A percentile compares a stretch with the other conserved stretches of the same genome.
These are phyloP conservation scores for Varanus salvator DNA, from an alignment of 2,113 vertebrate species.

Conservation along the genomic window DNA sequence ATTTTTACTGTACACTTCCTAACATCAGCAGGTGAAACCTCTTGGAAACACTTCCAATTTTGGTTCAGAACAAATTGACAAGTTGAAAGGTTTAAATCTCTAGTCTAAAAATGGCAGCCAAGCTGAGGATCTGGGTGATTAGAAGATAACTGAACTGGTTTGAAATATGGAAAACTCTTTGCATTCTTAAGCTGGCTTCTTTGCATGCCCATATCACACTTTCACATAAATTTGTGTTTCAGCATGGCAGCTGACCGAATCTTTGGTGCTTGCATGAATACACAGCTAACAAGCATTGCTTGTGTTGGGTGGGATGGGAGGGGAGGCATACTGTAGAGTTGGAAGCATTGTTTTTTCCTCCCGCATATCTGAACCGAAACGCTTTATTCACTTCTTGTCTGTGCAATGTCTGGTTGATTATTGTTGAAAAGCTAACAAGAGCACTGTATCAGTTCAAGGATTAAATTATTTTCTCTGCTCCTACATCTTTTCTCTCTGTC, in stretches of 20 bases:
- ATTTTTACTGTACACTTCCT: background rate
- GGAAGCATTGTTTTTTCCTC: background rate
- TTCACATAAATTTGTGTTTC: fast-evolving
- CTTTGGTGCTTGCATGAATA: background rate
- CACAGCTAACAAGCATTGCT: background rate
- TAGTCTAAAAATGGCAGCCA: too few species aligned
- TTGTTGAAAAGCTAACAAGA: background rate
- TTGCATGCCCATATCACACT: background rate
- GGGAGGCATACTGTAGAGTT: background rate
- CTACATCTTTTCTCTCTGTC: background rate
- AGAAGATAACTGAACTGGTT: background rate
- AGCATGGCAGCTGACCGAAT: background rate
- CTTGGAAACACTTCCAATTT: background rate
- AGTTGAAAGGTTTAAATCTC: background rate
- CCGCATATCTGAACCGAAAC: conserved; percentile 1
- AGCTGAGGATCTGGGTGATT: background rate
- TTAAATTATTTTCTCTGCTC: conserved; percentile 48
- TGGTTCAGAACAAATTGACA: background rate
- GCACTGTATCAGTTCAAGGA: conserved; percentile 43
- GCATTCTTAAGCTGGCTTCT: background rate
- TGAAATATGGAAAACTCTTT: background rate
- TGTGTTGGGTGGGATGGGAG: background rate
- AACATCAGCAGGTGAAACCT: background rate
- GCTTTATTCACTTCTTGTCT: conserved; percentile 1
- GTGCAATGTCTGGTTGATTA: conserved; percentile 1